Conservation (phyloP, 1,140 invertebrate genomes). For the Aphelinus certus region DNA sequence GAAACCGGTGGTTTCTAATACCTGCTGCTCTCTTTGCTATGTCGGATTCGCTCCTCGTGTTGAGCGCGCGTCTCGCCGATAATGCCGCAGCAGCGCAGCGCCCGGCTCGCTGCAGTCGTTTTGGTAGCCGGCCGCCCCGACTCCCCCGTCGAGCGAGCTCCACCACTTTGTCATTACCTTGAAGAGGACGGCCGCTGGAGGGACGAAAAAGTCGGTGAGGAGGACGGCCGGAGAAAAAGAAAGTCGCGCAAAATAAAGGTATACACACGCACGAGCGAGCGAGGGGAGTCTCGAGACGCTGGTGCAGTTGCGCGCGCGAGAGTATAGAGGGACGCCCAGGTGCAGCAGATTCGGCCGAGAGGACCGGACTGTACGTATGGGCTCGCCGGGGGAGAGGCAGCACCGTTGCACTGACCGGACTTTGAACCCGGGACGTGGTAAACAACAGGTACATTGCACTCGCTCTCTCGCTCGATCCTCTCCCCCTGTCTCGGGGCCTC, state of each 20-base stretch:
- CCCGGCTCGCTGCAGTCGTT: neutral
- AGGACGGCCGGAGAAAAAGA: conserved; percentile 23
- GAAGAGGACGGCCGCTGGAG: conserved; percentile 39
- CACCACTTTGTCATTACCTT: conserved; percentile 46
- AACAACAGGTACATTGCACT: conserved; percentile 63
- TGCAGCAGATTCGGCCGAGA: too few relatives aligned
- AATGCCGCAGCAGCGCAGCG: neutral
- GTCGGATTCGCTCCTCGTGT: conserved; percentile 38
- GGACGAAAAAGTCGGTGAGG: conserved; percentile 9
- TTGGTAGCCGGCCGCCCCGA: too few relatives aligned
- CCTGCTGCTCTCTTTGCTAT: conserved; percentile 1
- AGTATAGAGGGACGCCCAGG: too few relatives aligned
- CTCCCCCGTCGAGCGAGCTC: too few relatives aligned
- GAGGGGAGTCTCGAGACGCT: conserved; percentile 14
- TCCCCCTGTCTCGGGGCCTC: too few relatives aligned
- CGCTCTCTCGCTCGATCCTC: conserved; percentile 2
- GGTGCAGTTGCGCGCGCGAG: too few relatives aligned
- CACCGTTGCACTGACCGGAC: conserved; percentile 56
- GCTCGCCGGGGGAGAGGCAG: conserved; percentile 6
- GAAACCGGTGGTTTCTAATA: conserved; percentile 19
- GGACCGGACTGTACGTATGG: too few relatives aligned
- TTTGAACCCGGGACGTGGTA: conserved; percentile 59
- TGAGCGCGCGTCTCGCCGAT: conserved; percentile 34
- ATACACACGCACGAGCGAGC: neutral
- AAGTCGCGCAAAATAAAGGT: neutral